Evolutionary conservation across 2,888 invertebrate genomes (phyloP).

Genomic region (Megaustenia siamemsis): DNA sequence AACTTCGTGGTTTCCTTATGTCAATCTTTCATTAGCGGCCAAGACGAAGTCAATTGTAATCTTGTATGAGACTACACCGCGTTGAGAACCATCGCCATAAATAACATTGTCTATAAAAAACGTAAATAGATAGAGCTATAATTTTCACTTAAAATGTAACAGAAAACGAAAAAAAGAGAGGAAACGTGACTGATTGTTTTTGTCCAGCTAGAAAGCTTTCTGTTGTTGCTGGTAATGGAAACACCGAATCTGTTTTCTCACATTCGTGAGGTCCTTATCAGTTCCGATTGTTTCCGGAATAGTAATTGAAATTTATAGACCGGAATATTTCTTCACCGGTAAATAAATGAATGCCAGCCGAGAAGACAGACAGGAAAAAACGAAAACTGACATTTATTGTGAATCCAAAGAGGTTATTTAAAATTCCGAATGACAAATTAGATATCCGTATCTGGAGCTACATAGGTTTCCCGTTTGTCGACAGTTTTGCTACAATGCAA

Average conservation of each 20-base stretch:
- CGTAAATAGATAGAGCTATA: background rate
- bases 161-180: background rate
- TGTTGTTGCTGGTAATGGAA: constrained; percentile 41
- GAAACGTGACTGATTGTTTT: background rate
- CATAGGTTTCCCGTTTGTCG: background rate
- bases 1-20: too few relatives aligned
- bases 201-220: constrained; percentile 26
- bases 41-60: too few relatives aligned
- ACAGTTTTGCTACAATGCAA: background rate
- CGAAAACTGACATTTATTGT: background rate
- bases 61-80: too few relatives aligned
- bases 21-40: too few relatives aligned
- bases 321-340: background rate
- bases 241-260: constrained; percentile 4
- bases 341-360: background rate
- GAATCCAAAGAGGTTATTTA: too few relatives aligned
- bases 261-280: constrained; percentile 3
- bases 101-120: too few relatives aligned
- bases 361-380: background rate
- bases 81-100: too few relatives aligned
- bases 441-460: background rate
- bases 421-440: background rate
- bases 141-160: background rate
- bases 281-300: background rate
- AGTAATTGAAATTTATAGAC: constrained; percentile 40